Conservation (phyloP, 2,888 invertebrate genomes). For the Ochropleura plecta region DNA sequence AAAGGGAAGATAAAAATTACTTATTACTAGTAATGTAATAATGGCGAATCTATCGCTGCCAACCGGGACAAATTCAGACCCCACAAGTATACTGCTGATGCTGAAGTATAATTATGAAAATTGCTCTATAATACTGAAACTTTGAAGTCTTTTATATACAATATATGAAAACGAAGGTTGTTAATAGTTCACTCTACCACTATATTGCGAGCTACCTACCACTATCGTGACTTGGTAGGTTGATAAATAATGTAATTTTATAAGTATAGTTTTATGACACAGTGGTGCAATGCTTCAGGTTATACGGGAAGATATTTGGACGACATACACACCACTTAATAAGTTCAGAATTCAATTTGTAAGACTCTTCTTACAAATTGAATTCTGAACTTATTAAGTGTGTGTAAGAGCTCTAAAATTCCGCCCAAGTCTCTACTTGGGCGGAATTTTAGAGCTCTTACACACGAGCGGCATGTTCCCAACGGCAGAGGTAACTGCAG, state of each 20-base stretch:
- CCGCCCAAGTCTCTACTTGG: too few species aligned
- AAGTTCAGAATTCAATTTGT: background rate
- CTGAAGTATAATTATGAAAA: background rate
- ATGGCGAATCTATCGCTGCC: background rate
- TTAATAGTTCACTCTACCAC: background rate
- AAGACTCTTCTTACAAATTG: too few species aligned
- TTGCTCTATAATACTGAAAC: background rate
- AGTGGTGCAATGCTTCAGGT: conserved; percentile 49
- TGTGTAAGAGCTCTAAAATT: too few species aligned
- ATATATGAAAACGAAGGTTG: background rate
- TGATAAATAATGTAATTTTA: conserved; percentile 60
- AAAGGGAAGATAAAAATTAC: too few species aligned
- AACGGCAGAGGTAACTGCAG: too few species aligned
- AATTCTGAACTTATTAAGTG: too few species aligned
- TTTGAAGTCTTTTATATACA: background rate
- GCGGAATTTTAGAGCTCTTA: too few species aligned
- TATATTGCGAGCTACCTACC: background rate
- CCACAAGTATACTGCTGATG: too few species aligned
- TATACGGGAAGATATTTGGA: conserved; percentile 45
- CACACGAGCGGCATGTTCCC: too few species aligned
- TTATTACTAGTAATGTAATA: background rate
- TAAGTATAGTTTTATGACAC: conserved; percentile 64
- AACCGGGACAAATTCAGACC: background rate
- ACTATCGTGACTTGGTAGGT: conserved; percentile 35
- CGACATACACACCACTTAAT: background rate